A percentile compares a stretch with the other conserved stretches of the same genome.
phyloP scores from a whole-genome alignment of 2,113 vertebrate genomes.

The Vireo altiloquus region DNA sequence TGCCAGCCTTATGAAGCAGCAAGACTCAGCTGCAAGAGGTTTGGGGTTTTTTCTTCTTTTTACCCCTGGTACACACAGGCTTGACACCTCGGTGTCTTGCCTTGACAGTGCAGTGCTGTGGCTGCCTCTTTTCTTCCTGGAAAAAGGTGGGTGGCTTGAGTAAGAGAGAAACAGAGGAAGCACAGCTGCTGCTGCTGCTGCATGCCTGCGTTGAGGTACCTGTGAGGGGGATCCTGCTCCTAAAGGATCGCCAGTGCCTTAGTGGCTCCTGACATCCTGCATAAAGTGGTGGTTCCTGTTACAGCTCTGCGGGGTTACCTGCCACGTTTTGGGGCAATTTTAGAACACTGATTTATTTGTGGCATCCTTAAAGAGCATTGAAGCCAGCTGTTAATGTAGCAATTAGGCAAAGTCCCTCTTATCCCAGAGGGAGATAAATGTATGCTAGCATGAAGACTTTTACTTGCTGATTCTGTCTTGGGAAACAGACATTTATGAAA shows the following conservation, averaged over 20 bases:
- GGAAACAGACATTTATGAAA: neutral
- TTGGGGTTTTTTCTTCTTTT: neutral
- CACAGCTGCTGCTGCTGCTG: neutral
- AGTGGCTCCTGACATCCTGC: rapidly evolving
- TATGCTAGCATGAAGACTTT: neutral
- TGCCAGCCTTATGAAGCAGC: neutral
- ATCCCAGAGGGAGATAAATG: neutral
- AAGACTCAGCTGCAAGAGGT: neutral
- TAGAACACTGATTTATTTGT: neutral
- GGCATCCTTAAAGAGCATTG: neutral
- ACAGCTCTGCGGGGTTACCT: neutral
- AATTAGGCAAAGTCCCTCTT: neutral
- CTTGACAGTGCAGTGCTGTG: neutral
- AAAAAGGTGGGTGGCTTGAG: neutral
- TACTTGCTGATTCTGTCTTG: neutral
- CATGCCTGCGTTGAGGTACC: rapidly evolving
- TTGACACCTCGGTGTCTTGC: rapidly evolving
- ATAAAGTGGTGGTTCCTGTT: rapidly evolving
- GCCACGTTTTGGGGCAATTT: neutral
- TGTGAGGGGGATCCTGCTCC: neutral
- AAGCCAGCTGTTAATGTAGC: neutral
- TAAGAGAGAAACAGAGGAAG: neutral
- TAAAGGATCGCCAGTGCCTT: neutral
- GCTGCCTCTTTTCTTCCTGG: neutral
- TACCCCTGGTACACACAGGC: rapidly evolving